Evolutionary conservation across 2,113 vertebrate species (phyloP).

Genomic region (Motacilla tschutschensis): DNA sequence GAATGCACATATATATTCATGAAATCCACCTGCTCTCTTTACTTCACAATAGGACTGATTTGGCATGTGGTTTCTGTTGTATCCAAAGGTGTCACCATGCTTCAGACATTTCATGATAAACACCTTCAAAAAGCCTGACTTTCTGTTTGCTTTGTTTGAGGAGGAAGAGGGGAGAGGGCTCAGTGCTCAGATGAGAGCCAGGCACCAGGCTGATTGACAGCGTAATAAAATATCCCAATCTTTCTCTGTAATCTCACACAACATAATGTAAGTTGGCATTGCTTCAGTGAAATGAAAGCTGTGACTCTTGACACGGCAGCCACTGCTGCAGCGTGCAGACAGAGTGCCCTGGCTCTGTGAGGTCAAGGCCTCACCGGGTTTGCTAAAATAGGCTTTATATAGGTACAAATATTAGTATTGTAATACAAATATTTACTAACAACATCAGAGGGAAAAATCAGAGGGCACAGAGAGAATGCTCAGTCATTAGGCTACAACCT

Average conservation of each 20-base stretch:
- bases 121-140: neutral
- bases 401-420: neutral
- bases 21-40: constrained; percentile 52
- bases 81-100: neutral
- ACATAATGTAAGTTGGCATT: constrained; percentile 3
- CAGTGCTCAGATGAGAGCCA: neutral
- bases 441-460: neutral
- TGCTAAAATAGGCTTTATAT: neutral
- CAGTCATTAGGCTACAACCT: neutral
- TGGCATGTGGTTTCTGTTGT: neutral
- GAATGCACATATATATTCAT: constrained; percentile 44
- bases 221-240: constrained; percentile 55
- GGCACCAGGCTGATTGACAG: constrained; percentile 38
- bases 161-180: neutral
- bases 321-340: neutral
- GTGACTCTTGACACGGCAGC: neutral
- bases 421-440: neutral
- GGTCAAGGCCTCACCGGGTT: neutral
- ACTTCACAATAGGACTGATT: constrained; percentile 55
- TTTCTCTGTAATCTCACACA: constrained; percentile 40
- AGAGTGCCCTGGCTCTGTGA: neutral
- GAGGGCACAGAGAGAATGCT: neutral
- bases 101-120: constrained; percentile 15
- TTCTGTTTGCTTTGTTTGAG: constrained; percentile 17
- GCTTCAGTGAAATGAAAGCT: constrained; percentile 15